Evolutionary conservation across 2,888 invertebrate species (phyloP).

Genomic region (Tetranychus truncatus): DNA sequence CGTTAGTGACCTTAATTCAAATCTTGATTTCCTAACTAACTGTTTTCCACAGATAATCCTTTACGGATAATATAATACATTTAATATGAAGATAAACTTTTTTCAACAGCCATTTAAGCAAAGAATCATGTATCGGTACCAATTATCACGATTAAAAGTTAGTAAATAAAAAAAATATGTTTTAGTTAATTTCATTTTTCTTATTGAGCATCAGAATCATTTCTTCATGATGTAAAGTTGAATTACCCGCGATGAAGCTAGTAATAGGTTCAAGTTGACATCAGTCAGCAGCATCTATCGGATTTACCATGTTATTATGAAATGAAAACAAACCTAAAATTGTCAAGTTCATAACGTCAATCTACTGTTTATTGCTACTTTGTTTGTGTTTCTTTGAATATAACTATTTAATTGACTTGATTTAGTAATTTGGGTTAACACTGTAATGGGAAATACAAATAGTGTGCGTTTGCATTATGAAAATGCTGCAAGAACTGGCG

Average conservation of each 20-base stretch:
- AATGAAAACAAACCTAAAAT: not conserved
- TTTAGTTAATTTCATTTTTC: no score
- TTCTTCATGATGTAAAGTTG: not conserved
- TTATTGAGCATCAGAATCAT: no score
- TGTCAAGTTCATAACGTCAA: not conserved
- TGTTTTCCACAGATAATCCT: no score
- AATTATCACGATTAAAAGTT: no score
- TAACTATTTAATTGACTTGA: not conserved
- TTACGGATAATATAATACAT: no score
- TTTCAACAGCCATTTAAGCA: no score
- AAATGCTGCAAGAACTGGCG: slow-evolving; percentile 85
- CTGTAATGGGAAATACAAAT: slow-evolving; percentile 1
- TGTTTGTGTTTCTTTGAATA: not conserved
- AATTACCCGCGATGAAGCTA: not conserved
- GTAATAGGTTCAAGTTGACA: not conserved
- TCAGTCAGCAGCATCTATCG: not conserved
- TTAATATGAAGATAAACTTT: no score
- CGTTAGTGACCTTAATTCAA: not conserved
- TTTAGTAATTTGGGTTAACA: not conserved
- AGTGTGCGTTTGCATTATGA: slow-evolving; percentile 65
- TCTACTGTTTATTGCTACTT: not conserved
- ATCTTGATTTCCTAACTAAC: no score
- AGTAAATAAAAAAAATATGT: no score
- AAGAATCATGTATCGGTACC: no score
- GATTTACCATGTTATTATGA: not conserved